Base-by-base conservation (phyloP, 2,888 invertebrate species). In the Ischnus inquisitorius region DNA sequence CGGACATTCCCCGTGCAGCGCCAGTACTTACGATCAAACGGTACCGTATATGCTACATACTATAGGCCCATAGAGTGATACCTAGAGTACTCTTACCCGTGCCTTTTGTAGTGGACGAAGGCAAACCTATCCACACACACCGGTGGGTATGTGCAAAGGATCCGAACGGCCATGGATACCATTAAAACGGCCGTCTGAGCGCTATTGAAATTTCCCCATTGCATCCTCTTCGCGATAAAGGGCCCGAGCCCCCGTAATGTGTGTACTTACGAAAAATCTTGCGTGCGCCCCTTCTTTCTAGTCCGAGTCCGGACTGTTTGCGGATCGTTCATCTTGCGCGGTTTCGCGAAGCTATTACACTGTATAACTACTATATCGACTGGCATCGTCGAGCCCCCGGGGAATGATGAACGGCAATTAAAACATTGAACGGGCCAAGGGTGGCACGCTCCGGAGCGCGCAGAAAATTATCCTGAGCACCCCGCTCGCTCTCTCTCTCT, bases 21-120 rank as follows among this genome's bases (percentile, higher is more conserved):
- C 79, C 79, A 79, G 83, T 83, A 79, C 83, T 83, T 83, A 83
- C 83, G 79, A 83, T 72, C 79, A 79, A 83, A 83, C 83, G 83
- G 83, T 83, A 83, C 79, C 83, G 79, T 76, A 65, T 60, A 60
- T 25, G 51, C 71, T 75, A 60, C 79, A 79, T 54, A 72, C 77
- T 62, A 46, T 67, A 67, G 28, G 28, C 34, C 57, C 57, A 6
- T 54, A 54, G 54, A 54, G 54, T 54, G 19, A 54, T 46, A 46
- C 46, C 22, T 46, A 22, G 60, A 78, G 78, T 78, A 64, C 76
- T 67, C 25, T 39, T 57, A 41, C 60, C 76, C 54, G 76, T 14
- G 28, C 54, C 28, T 54, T 54, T 34, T 34, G 48, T 74, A 22
- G 54, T 43, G 12, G 25, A 22, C n/a, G 48, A 14, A 60, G 25